These are phyloP conservation scores for Corydoras maculifer DNA, from an alignment of 2,113 vertebrate species.

Conservation along the genomic window DNA sequence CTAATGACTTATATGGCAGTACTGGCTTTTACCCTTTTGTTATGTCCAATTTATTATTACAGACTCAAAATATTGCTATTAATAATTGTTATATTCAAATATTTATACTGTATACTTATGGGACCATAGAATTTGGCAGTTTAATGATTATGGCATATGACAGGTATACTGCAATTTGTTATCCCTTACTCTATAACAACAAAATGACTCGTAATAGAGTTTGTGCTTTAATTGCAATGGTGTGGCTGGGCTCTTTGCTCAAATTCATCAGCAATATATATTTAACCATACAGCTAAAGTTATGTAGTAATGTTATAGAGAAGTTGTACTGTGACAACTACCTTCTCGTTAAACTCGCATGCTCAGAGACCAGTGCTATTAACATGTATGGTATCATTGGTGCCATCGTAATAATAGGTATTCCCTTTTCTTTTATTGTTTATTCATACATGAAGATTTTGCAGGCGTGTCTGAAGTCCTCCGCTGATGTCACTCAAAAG, in stretches of 20 bases:
- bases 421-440: slow-evolving; percentile 23
- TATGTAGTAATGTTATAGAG: slow-evolving; percentile 49
- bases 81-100: slow-evolving; percentile 52
- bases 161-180: slow-evolving; percentile 48
- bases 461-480: slow-evolving; percentile 36
- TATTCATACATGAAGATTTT: slow-evolving; percentile 45
- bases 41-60: slow-evolving; percentile 38
- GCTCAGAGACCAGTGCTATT: slow-evolving; percentile 41
- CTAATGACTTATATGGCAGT: slow-evolving; percentile 52
- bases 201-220: slow-evolving; percentile 42
- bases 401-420: neutral
- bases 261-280: slow-evolving; percentile 18
- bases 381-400: slow-evolving; percentile 43
- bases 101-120: slow-evolving; percentile 51
- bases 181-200: slow-evolving; percentile 45
- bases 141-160: slow-evolving; percentile 53
- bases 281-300: slow-evolving; percentile 28
- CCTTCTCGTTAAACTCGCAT: slow-evolving; percentile 50
- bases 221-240: neutral
- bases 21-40: slow-evolving; percentile 41
- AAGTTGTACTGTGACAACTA: slow-evolving; percentile 52
- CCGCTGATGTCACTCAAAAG: slow-evolving; percentile 38
- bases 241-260: slow-evolving; percentile 35
- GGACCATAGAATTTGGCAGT: slow-evolving; percentile 36
- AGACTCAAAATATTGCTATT: slow-evolving; percentile 41